Conservation (phyloP, 2,888 invertebrate species). For the Agriopis leucophaearia region DNA sequence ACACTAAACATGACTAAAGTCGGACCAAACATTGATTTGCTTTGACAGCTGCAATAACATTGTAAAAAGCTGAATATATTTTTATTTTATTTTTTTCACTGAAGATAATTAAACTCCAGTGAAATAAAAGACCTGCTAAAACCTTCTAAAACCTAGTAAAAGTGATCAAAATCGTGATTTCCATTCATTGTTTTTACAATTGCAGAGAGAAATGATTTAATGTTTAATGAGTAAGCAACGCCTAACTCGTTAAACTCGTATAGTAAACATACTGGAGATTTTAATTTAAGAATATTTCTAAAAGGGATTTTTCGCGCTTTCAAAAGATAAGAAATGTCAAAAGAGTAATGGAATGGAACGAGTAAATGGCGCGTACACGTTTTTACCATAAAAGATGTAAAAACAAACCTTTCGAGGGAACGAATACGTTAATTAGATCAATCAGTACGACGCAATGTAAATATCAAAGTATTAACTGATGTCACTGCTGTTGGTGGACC, state of each 20-base stretch:
- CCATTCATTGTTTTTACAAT: too few relatives aligned
- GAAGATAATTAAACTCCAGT: too few relatives aligned
- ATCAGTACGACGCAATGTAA: background rate
- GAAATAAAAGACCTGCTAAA: too few relatives aligned
- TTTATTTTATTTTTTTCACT: too few relatives aligned
- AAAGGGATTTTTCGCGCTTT: slow-evolving; percentile 22
- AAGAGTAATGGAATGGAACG: slow-evolving; percentile 35
- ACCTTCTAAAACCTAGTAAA: too few relatives aligned
- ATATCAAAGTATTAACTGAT: background rate
- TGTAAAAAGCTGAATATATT: too few relatives aligned
- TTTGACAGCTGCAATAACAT: too few relatives aligned
- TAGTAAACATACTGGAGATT: background rate
- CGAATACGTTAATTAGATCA: slow-evolving; percentile 29
- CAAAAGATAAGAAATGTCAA: slow-evolving; percentile 28
- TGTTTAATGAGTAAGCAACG: background rate
- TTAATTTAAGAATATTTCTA: slow-evolving; percentile 18
- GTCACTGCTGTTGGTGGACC: too few relatives aligned
- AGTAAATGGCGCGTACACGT: slow-evolving; percentile 26
- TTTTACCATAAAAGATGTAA: slow-evolving; percentile 17
- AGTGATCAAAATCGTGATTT: too few relatives aligned
- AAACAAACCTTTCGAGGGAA: slow-evolving; percentile 15
- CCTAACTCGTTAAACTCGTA: background rate
- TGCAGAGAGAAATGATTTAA: too few relatives aligned
- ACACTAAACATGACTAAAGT: too few relatives aligned
- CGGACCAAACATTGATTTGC: too few relatives aligned